Conservation (phyloP, 2,113 vertebrate genomes). For the Pterocles orientalis region DNA sequence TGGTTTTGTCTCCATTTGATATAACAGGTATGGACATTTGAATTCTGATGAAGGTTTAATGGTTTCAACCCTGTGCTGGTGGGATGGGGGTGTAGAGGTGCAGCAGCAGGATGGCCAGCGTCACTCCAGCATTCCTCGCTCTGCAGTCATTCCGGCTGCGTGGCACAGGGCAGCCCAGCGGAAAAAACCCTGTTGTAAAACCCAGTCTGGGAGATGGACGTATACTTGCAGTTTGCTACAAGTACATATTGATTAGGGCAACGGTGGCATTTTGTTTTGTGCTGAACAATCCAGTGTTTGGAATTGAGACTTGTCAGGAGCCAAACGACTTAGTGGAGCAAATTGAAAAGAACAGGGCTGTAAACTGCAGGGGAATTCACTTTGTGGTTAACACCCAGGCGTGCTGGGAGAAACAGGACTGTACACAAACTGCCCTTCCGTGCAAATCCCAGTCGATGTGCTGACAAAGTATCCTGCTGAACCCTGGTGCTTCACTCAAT, state of each 20-base stretch:
- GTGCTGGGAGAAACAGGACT: background rate
- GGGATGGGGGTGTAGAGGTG: background rate
- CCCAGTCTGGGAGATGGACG: background rate
- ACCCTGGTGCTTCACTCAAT: background rate
- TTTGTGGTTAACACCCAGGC: background rate
- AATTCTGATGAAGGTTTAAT: background rate
- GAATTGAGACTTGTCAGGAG: background rate
- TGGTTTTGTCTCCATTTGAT: background rate
- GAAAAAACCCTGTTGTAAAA: background rate
- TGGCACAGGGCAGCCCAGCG: background rate
- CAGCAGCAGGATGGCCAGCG: background rate
- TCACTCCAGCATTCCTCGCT: background rate
- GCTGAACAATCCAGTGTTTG: background rate
- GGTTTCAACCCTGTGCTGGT: background rate
- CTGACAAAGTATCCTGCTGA: background rate
- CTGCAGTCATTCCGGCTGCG: background rate
- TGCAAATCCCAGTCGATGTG: background rate
- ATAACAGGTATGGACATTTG: accelerated
- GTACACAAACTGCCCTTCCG: background rate
- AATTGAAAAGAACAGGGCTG: background rate
- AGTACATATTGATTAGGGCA: background rate
- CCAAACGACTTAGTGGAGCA: background rate
- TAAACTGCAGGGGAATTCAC: background rate
- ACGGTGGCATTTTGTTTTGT: background rate
- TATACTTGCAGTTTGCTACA: background rate